Conservation (phyloP, 2,797 vertebrate species). For the Pelodytes ibericus region DNA sequence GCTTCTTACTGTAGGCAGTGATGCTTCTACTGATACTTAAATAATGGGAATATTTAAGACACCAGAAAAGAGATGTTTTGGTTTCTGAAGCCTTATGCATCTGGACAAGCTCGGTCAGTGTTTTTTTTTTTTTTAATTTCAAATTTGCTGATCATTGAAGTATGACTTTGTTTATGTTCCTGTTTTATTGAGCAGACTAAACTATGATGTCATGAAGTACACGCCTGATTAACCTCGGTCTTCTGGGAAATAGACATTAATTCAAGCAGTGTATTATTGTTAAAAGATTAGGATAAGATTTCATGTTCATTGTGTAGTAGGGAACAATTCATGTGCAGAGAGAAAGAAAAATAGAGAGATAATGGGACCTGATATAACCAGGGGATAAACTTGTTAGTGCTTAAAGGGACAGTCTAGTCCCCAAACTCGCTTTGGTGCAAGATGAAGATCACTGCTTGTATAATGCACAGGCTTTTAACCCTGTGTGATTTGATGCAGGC, state of each 20-base stretch:
- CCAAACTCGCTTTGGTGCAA: too few relatives aligned
- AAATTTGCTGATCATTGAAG: constrained; percentile 16
- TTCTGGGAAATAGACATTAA: constrained; percentile 44
- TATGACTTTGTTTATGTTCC: constrained; percentile 44
- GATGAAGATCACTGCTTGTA: too few relatives aligned
- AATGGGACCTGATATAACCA: too few relatives aligned
- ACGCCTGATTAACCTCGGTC: constrained; percentile 19
- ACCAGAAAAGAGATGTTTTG: constrained; percentile 29
- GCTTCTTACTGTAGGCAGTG: too few relatives aligned
- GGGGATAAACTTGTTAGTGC: too few relatives aligned
- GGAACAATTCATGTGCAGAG: constrained; percentile 31
- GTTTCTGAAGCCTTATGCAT: constrained; percentile 20
- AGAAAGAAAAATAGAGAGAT: constrained; percentile 31
- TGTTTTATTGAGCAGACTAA: constrained; percentile 51
- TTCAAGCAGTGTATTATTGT: constrained; percentile 47
- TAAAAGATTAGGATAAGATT: constrained; percentile 50
- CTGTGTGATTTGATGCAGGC: too few relatives aligned
- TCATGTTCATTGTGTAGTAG: constrained; percentile 41
- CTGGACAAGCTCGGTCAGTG: constrained; percentile 20
- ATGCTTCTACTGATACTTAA: too few relatives aligned
- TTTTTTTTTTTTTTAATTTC: constrained; percentile 32
- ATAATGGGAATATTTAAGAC: constrained; percentile 22
- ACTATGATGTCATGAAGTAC: constrained; percentile 49
- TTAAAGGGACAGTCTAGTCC: too few relatives aligned
- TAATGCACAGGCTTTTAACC: too few relatives aligned